phyloP scores from a whole-genome alignment of 2,113 vertebrate genomes.

The Diadophis punctatus region DNA sequence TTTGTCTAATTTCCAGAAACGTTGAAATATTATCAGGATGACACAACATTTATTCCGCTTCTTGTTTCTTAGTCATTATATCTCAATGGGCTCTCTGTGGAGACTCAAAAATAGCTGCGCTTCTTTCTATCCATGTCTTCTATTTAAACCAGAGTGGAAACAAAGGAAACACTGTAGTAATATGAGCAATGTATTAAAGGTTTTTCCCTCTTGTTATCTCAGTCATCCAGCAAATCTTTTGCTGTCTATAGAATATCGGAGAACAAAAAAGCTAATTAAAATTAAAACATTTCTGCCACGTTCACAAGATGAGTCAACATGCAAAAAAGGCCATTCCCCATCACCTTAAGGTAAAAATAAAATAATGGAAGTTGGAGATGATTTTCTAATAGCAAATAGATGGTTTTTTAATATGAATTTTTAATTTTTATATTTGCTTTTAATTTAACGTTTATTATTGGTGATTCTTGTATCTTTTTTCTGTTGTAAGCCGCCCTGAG shows the following conservation, averaged over 20 bases:
- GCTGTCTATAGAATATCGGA: background rate
- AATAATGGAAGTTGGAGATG: no score
- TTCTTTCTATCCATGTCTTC: background rate
- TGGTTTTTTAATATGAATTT: no score
- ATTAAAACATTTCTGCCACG: background rate
- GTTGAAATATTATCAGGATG: background rate
- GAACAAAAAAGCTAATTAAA: background rate
- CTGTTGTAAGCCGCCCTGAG: no score
- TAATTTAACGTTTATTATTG: no score
- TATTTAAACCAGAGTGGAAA: background rate
- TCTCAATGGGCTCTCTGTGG: background rate
- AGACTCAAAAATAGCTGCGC: background rate
- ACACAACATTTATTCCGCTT: background rate
- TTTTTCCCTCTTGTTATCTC: background rate
- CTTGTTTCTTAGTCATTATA: background rate
- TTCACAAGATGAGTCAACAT: background rate
- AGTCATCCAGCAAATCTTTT: background rate
- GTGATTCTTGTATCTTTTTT: no score
- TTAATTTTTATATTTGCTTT: no score
- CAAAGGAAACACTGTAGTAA: background rate
- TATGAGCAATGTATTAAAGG: background rate
- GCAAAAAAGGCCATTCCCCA: no score
- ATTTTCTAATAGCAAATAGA: no score
- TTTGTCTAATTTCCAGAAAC: background rate
- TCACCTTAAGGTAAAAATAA: background rate